phyloP scores from a whole-genome alignment of 2,113 vertebrate species.

The Synchiropus splendidus region DNA sequence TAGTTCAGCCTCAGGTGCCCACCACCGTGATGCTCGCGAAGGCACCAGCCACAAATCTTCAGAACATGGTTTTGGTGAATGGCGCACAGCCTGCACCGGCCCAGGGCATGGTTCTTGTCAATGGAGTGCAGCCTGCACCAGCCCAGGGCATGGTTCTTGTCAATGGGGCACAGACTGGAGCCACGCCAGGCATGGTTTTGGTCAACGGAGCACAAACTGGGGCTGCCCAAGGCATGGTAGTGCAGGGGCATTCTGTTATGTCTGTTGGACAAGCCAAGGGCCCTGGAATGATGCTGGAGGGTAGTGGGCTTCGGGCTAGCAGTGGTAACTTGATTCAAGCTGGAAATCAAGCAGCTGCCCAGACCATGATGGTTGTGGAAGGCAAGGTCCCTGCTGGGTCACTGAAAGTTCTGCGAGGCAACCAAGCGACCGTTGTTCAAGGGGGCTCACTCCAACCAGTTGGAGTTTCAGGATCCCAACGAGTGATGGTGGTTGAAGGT shows the following conservation, averaged over 20 bases:
- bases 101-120: slow-evolving; percentile 8
- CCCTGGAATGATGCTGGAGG: slow-evolving; percentile 29
- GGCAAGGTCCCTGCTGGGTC: slow-evolving; percentile 24
- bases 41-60: slow-evolving; percentile 30
- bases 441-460: slow-evolving; percentile 24
- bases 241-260: slow-evolving; percentile 6
- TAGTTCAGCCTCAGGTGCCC: slow-evolving; percentile 46
- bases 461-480: slow-evolving; percentile 30
- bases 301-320: slow-evolving; percentile 1
- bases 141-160: slow-evolving; percentile 24
- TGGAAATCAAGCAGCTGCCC: slow-evolving; percentile 41
- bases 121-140: neutral
- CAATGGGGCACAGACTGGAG: slow-evolving; percentile 1
- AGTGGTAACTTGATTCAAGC: slow-evolving; percentile 28
- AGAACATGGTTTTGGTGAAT: slow-evolving; percentile 32
- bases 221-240: slow-evolving; percentile 4
- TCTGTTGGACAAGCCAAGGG: slow-evolving; percentile 2
- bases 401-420: slow-evolving; percentile 30
- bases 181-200: slow-evolving; percentile 7
- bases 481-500: slow-evolving; percentile 33
- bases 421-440: slow-evolving; percentile 12
- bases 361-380: slow-evolving; percentile 48
- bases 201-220: slow-evolving; percentile 1
- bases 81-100: neutral
- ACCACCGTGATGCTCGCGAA: slow-evolving; percentile 43